These are phyloP conservation scores for Drosophila lacteicornis DNA, from an alignment of 1,140 invertebrate species.

Conservation along the genomic window DNA sequence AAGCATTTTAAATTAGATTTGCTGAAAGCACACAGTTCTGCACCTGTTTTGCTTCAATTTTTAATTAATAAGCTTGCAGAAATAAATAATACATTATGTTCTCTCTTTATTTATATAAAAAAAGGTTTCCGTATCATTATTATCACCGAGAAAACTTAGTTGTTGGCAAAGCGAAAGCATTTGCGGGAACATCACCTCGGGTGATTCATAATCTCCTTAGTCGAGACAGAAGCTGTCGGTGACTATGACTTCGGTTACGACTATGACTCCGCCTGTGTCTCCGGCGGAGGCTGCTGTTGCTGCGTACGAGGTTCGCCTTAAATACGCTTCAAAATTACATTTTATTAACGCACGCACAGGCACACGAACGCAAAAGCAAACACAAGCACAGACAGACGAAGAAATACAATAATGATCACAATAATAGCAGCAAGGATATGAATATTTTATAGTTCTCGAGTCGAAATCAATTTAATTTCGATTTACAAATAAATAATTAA, in stretches of 20 bases:
- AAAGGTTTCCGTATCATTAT: not conserved
- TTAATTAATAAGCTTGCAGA: not conserved
- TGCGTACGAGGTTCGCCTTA: conserved; percentile 65
- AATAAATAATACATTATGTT: too few species aligned
- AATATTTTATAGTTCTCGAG: not conserved
- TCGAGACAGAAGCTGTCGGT: conserved; percentile 35
- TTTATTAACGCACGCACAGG: conserved; percentile 72
- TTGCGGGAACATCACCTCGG: conserved; percentile 20
- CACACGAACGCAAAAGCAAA: conserved; percentile 11
- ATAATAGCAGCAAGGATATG: conserved; percentile 3
- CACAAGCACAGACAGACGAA: conserved; percentile 12
- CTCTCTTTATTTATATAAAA: not conserved
- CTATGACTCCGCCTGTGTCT: conserved; percentile 10
- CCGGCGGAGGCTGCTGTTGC: conserved; percentile 36
- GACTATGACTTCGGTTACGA: conserved; percentile 29
- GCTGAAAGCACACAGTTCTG: not conserved
- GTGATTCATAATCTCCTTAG: conserved; percentile 37
- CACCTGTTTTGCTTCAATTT: too few species aligned
- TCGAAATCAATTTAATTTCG: not conserved
- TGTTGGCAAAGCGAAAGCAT: not conserved
- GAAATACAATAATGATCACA: not conserved
- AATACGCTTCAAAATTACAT: conserved; percentile 78
- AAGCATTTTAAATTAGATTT: not conserved
- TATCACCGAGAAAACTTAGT: not conserved
- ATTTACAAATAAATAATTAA: not conserved